These are phyloP conservation scores for Nowickia ferox DNA, from an alignment of 2,888 invertebrate species.

Conservation along the genomic window DNA sequence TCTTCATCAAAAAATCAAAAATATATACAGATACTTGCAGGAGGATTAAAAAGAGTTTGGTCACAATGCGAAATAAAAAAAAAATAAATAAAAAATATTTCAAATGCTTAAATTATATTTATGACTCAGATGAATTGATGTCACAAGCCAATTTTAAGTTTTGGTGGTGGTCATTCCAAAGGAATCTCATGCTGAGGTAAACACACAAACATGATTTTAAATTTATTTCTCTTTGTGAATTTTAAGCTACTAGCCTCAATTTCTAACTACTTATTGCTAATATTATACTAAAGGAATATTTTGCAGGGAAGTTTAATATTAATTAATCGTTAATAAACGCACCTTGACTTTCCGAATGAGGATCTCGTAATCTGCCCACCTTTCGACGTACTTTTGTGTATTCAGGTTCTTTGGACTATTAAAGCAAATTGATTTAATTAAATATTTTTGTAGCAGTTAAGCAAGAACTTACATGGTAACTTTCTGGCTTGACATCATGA, in stretches of 20 bases:
- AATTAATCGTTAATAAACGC: constrained; percentile 73
- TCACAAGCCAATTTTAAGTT: constrained; percentile 54
- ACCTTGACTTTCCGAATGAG: constrained; percentile 94
- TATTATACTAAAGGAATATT: constrained; percentile 58
- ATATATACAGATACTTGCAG: neutral
- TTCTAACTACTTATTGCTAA: constrained; percentile 43
- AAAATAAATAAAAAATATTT: constrained; percentile 13
- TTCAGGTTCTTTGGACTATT: constrained; percentile 88
- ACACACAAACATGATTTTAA: constrained; percentile 44
- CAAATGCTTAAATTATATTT: constrained; percentile 39
- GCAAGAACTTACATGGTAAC: constrained; percentile 80
- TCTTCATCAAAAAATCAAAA: constrained; percentile 16
- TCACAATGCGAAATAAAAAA: neutral
- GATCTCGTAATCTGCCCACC: constrained; percentile 90
- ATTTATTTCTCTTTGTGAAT: constrained; percentile 2
- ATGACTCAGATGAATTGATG: constrained; percentile 67
- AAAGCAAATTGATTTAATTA: neutral
- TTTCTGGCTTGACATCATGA: constrained; percentile 91
- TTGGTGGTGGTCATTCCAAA: constrained; percentile 52
- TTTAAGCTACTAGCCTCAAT: constrained; percentile 50
- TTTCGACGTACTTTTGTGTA: constrained; percentile 93
- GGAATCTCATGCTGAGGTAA: constrained; percentile 57
- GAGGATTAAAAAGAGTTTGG: neutral
- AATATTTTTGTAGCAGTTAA: neutral
- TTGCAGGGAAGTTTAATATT: constrained; percentile 65